Evolutionary conservation across 2,888 invertebrate species (phyloP), one percentile per base, ranked within the genome.

Genomic region (Cheilosia soror): DNA sequence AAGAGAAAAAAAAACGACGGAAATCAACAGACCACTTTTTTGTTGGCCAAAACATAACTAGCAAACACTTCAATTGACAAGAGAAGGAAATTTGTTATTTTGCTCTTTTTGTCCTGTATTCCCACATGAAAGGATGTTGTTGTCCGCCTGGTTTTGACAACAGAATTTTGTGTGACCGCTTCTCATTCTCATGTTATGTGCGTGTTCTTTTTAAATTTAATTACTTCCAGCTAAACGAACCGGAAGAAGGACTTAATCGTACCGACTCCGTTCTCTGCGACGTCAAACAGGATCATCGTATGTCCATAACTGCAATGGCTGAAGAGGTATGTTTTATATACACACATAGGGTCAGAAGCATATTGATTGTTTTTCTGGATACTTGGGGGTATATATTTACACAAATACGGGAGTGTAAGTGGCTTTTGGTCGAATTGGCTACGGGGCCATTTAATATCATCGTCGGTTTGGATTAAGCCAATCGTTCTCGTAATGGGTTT

Each of bases 211-310:
- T 80, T 71, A 66, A 71, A 85, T 85, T 85, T 72, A 68, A 85
- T 84, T 75, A 72, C 69, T 88, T 88, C 13, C 87, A 92, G 92
- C 88, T 92, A 0, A 92, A 91, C 75, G 91, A 91, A 66, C 90
- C 91, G 55, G 90, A 92, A 88, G 91, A 91, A 65, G 89, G 88
- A 33, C 88, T 91, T 11, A 90, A 90, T 88, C 91, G 91, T 2
- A 88, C 89, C 5, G 92, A 92, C 80, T 92, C 92, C 27, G 89
- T 91, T 69, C 87, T 90, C 51, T 89, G 90, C 40, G 90, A 91
- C 83, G 88, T 89, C 55, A 91, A 91, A 69, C 90, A 89, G 55
- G 89, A 90, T 73, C 90, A 91, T 87, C 89, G 89, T 33, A 88
- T 90, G n/a, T 91, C 92, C 9, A 89, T 90, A 20, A 91, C 91